Conservation (phyloP, 2,113 vertebrate species). For the Fulica atra region DNA sequence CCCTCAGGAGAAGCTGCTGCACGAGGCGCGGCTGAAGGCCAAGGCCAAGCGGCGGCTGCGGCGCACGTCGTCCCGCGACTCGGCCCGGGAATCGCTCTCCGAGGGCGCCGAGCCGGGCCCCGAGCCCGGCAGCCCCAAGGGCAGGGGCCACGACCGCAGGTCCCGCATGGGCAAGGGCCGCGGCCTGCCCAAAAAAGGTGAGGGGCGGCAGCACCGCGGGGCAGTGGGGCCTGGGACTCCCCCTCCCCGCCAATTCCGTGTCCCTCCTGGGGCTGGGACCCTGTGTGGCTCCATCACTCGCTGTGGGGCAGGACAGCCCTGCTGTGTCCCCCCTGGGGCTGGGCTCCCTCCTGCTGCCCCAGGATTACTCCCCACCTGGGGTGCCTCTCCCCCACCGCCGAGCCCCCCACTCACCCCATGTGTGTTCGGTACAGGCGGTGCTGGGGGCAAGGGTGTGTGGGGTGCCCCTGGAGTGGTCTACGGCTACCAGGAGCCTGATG, state of each 20-base stretch:
- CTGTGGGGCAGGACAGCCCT: no score
- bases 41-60: constrained; percentile 85
- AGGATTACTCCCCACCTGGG: background rate
- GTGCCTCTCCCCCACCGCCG: background rate
- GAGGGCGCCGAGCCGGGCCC: constrained; percentile 67
- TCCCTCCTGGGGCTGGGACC: background rate
- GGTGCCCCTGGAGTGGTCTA: constrained; percentile 88
- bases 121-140: constrained; percentile 80
- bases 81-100: constrained; percentile 77
- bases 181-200: constrained; percentile 89
- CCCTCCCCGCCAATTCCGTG: no score
- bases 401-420: background rate
- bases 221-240: background rate
- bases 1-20: constrained; percentile 84
- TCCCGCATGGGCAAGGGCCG: constrained; percentile 85
- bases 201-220: no score
- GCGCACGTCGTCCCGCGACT: constrained; percentile 84
- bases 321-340: background rate
- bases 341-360: background rate
- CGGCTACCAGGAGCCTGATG: constrained; percentile 83
- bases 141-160: constrained; percentile 79
- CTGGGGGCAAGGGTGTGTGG: constrained; percentile 89
- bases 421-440: constrained; percentile 74
- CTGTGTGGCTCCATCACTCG: no score
- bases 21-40: constrained; percentile 84